These are phyloP conservation scores for Agrypnia vestita DNA, from an alignment of 1,140 invertebrate genomes.

Conservation along the genomic window DNA sequence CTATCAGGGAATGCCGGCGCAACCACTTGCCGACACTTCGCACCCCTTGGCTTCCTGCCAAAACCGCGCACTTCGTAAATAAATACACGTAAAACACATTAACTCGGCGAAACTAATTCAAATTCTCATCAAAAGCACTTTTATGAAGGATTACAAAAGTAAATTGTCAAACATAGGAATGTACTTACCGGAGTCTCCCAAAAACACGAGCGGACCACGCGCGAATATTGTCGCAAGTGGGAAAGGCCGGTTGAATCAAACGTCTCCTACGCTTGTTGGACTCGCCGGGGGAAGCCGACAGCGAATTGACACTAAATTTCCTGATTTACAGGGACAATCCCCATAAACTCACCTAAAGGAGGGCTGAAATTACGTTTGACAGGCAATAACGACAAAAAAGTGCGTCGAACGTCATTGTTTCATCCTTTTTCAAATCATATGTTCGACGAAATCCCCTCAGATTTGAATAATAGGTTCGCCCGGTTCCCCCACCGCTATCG, in stretches of 20 bases:
- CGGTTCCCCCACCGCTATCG: constrained; percentile 39
- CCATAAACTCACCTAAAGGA: background rate
- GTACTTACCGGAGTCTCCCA: constrained; percentile 45
- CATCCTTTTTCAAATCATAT: constrained; percentile 45
- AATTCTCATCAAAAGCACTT: background rate
- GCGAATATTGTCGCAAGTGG: constrained; percentile 56
- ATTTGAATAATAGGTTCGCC: constrained; percentile 50
- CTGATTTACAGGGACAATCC: background rate
- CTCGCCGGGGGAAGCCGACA: constrained; percentile 39
- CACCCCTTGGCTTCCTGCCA: constrained; percentile 39
- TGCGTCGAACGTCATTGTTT: constrained; percentile 18
- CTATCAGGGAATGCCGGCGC: constrained; percentile 26
- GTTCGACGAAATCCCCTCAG: constrained; percentile 42
- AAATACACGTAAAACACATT: constrained; percentile 19
- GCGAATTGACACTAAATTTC: constrained; percentile 8
- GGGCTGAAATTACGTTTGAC: constrained; percentile 1
- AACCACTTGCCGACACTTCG: constrained; percentile 20
- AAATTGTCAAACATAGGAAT: background rate
- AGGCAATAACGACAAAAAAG: background rate
- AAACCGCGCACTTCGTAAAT: constrained; percentile 4
- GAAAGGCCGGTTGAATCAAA: constrained; percentile 50
- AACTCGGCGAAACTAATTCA: background rate
- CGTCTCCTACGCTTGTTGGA: constrained; percentile 47
- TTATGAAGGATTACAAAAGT: background rate
- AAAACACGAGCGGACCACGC: constrained; percentile 49